A percentile compares a stretch with the other conserved stretches of the same genome.
These are phyloP conservation scores for Platanista minor DNA, from an alignment of 2,113 vertebrate species.

Conservation along the genomic window DNA sequence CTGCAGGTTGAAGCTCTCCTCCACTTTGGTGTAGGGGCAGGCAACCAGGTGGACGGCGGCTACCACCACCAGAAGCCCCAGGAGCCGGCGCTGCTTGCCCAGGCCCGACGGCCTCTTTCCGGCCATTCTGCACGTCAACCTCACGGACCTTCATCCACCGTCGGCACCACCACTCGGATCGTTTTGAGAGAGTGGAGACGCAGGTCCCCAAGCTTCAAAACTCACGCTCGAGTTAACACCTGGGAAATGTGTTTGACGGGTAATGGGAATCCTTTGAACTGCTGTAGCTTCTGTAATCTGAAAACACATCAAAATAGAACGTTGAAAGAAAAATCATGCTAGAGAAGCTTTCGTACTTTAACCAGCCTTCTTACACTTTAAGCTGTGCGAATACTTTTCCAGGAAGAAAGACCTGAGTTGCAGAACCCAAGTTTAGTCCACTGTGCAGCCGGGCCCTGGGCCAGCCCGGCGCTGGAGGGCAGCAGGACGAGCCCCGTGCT, in stretches of 20 bases:
- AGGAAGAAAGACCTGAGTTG: not conserved
- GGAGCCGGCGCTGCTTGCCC: constrained; percentile 56
- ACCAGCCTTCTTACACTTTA: fast-evolving
- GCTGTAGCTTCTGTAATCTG: fast-evolving
- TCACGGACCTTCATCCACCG: fast-evolving
- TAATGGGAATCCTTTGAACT: fast-evolving
- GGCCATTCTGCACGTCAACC: constrained; percentile 78
- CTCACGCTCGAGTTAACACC: fast-evolving
- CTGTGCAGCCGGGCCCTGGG: fast-evolving
- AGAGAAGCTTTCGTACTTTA: fast-evolving
- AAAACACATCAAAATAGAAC: not conserved
- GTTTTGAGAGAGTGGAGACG: not conserved
- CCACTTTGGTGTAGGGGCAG: constrained; percentile 96
- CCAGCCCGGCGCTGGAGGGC: fast-evolving
- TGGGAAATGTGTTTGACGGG: fast-evolving
- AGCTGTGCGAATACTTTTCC: not conserved
- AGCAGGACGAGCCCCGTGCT: not conserved
- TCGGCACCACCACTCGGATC: not conserved
- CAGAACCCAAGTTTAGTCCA: not conserved
- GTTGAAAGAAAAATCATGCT: fast-evolving
- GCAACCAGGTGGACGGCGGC: constrained; percentile 84
- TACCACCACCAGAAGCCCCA: constrained; percentile 81
- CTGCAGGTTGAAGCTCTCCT: constrained; percentile 97
- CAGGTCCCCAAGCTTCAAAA: too few relatives aligned
- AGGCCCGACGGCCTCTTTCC: constrained; percentile 75